These are phyloP conservation scores for Empis livida DNA, from an alignment of 2,888 invertebrate species.

Conservation along the genomic window DNA sequence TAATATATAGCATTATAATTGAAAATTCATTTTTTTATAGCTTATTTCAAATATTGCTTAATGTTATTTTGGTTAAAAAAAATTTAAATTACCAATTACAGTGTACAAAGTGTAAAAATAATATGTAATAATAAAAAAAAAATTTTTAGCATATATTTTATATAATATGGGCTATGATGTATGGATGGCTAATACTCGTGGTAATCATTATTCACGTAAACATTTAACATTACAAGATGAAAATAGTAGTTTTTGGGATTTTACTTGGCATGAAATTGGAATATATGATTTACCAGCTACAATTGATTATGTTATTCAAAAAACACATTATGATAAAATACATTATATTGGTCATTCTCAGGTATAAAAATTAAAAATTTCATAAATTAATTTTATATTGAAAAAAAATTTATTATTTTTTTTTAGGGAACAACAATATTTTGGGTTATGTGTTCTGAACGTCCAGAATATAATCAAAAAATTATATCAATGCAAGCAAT, in stretches of 20 bases:
- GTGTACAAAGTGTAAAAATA: too few species aligned
- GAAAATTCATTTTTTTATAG: too few species aligned
- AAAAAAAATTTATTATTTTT: constrained; percentile 24
- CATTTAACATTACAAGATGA: constrained; percentile 41
- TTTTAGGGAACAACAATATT: constrained; percentile 38
- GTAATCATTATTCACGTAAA: constrained; percentile 45
- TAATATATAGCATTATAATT: too few species aligned
- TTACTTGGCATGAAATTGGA: constrained; percentile 59
- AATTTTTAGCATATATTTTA: constrained; percentile 33
- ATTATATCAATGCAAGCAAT: constrained; percentile 35
- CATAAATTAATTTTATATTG: neutral
- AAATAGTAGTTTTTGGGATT: constrained; percentile 40
- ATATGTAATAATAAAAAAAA: too few species aligned
- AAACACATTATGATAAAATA: constrained; percentile 38
- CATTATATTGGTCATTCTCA: constrained; percentile 57
- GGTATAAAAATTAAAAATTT: constrained; percentile 23
- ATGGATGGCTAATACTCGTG: constrained; percentile 53
- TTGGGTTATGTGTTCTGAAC: constrained; percentile 34
- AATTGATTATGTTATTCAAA: constrained; percentile 43
- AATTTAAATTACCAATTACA: too few species aligned
- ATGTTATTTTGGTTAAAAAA: too few species aligned
- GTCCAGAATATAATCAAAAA: constrained; percentile 36
- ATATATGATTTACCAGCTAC: constrained; percentile 52
- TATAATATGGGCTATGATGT: constrained; percentile 40
- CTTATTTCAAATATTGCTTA: too few species aligned